Conservation (phyloP, 2,888 invertebrate genomes). For the Erebia aethiops region DNA sequence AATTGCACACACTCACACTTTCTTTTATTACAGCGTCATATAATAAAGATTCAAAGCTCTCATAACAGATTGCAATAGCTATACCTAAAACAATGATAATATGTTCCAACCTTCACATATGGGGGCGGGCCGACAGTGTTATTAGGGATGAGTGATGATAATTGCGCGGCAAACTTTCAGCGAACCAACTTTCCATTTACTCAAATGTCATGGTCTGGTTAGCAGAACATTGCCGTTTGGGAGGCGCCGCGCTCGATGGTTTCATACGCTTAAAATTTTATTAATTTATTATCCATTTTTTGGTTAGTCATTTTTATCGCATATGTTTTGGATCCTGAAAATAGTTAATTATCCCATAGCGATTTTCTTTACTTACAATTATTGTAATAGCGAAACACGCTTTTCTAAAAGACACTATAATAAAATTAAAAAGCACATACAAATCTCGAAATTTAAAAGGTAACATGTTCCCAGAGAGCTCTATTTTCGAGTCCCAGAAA, state of each 20-base stretch:
- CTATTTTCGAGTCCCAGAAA: too few species aligned
- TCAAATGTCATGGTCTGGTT: conserved; percentile 28
- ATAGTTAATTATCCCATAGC: too few species aligned
- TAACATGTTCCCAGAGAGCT: too few species aligned
- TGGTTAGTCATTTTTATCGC: too few species aligned
- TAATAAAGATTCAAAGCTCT: background rate
- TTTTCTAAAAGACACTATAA: too few species aligned
- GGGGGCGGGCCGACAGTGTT: conserved; percentile 34
- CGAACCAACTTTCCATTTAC: conserved; percentile 36
- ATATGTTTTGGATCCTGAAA: too few species aligned
- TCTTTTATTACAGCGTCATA: background rate
- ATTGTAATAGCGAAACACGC: too few species aligned
- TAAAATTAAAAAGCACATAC: too few species aligned
- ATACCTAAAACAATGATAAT: background rate
- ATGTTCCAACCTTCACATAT: conserved; percentile 16
- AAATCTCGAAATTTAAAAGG: too few species aligned
- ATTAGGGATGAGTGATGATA: conserved; percentile 45
- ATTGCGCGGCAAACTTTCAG: conserved; percentile 39
- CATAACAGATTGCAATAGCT: background rate
- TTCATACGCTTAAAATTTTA: background rate
- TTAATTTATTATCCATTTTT: background rate
- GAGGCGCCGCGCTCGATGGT: background rate
- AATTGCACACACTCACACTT: background rate
- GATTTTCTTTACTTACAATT: too few species aligned
- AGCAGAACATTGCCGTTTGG: conserved; percentile 4